Percentiles rank a stretch among this genome's conserved stretches.
Evolutionary conservation across 2,113 vertebrate species (phyloP).

Genomic region (Apeltes quadracus): DNA sequence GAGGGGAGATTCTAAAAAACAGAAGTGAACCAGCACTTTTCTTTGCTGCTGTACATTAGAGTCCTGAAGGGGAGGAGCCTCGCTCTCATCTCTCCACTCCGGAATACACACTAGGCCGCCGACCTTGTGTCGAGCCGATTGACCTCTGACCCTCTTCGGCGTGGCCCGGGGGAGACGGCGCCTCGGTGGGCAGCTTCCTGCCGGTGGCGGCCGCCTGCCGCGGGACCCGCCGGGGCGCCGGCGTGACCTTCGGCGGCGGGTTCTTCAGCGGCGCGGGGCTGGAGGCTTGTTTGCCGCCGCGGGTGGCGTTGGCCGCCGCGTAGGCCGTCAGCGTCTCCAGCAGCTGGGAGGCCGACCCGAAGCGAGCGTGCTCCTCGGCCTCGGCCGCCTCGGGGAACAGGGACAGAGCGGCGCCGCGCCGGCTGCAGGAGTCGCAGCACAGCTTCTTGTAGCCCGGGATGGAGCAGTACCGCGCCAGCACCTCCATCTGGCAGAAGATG

Average conservation of each 20-base stretch:
- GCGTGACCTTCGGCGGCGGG: constrained; percentile 46
- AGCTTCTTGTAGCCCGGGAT: constrained; percentile 95
- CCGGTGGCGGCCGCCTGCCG: constrained; percentile 26
- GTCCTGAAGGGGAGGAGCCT: constrained; percentile 45
- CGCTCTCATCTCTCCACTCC: constrained; percentile 84
- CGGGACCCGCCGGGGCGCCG: constrained; percentile 55
- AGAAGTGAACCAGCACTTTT: constrained; percentile 99
- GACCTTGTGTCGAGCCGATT: constrained; percentile 66
- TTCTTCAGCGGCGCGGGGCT: constrained; percentile 57
- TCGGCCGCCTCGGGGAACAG: constrained; percentile 79
- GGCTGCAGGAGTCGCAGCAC: constrained; percentile 92
- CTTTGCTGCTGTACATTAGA: constrained; percentile 62
- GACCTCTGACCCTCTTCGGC: constrained; percentile 50
- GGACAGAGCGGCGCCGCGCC: constrained; percentile 76
- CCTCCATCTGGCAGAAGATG: constrained; percentile 99
- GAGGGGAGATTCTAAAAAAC: constrained; percentile 53
- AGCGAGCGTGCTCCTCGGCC: constrained; percentile 68
- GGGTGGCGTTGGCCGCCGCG: constrained; percentile 53
- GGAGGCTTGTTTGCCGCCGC: constrained; percentile 26
- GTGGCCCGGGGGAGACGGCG: neutral
- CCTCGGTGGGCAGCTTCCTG: constrained; percentile 26
- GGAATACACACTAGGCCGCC: constrained; percentile 62
- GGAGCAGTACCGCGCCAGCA: constrained; percentile 93
- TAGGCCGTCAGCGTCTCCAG: constrained; percentile 64
- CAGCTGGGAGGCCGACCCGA: constrained; percentile 74